phyloP scores from a whole-genome alignment of 2,797 vertebrate species.

The Mormyrops attenuatus region DNA sequence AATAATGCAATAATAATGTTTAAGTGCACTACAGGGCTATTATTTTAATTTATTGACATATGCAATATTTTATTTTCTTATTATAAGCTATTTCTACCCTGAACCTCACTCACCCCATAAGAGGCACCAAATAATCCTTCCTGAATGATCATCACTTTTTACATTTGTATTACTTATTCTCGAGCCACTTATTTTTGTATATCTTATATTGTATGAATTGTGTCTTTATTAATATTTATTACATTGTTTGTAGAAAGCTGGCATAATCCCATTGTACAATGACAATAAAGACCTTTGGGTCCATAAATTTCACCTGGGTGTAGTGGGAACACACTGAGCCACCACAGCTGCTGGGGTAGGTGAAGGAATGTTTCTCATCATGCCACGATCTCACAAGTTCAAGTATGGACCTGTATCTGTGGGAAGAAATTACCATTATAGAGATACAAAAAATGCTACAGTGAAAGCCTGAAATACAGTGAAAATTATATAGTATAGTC shows the following conservation, averaged over 20 bases:
- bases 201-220: not conserved
- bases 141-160: not conserved
- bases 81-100: not conserved
- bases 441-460: not conserved
- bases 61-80: not conserved
- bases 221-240: not conserved
- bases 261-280: not conserved
- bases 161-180: not conserved
- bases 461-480: not conserved
- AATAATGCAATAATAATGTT: not conserved
- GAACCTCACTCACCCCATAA: not conserved
- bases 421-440: not conserved
- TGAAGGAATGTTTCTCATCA: slow-evolving; percentile 71
- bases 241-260: not conserved
- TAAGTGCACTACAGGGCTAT: not conserved
- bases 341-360: slow-evolving; percentile 69
- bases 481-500: not conserved
- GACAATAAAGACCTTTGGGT: not conserved
- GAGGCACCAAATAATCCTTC: not conserved
- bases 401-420: slow-evolving; percentile 68
- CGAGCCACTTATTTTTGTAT: not conserved
- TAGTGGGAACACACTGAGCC: slow-evolving; percentile 79
- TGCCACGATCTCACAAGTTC: slow-evolving; percentile 78
- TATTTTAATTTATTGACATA: not conserved
- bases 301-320: slow-evolving; percentile 67